Conservation (phyloP, 2,888 invertebrate genomes). For the Orchesella flavescens region DNA sequence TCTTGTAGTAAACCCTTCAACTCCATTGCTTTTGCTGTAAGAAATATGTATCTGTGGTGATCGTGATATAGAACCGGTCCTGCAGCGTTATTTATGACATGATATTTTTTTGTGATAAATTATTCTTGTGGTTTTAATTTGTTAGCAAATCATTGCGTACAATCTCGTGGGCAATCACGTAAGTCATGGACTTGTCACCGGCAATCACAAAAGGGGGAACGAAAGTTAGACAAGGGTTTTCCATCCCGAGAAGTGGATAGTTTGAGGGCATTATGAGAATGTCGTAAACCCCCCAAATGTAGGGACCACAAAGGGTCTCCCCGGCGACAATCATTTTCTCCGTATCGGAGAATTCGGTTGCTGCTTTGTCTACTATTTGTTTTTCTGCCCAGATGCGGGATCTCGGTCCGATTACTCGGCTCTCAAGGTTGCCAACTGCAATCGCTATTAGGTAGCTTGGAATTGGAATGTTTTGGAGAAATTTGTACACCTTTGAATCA, state of each 20-base stretch:
- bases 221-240: not conserved
- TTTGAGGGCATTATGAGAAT: not conserved
- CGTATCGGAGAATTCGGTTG: slow-evolving; percentile 91
- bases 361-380: slow-evolving; percentile 86
- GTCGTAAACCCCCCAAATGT: slow-evolving; percentile 9
- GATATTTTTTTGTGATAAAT: too few species aligned
- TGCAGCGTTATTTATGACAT: too few species aligned
- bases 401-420: slow-evolving; percentile 84
- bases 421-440: slow-evolving; percentile 87
- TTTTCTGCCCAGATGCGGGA: slow-evolving; percentile 93
- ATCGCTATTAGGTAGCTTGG: slow-evolving; percentile 93
- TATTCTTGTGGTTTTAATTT: too few species aligned
- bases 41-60: too few species aligned
- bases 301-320: slow-evolving; percentile 84
- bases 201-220: not conserved
- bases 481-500: slow-evolving; percentile 76
- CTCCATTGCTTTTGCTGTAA: too few species aligned
- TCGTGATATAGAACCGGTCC: too few species aligned
- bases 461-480: slow-evolving; percentile 86
- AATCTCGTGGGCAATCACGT: not conserved
- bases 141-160: too few species aligned
- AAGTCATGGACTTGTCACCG: not conserved
- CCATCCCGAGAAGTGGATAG: not conserved
- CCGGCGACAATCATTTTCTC: slow-evolving; percentile 87
- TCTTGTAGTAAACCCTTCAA: too few species aligned